These are phyloP conservation scores for Stenolophus ochropezus DNA, from an alignment of 2,888 invertebrate genomes.

Conservation along the genomic window DNA sequence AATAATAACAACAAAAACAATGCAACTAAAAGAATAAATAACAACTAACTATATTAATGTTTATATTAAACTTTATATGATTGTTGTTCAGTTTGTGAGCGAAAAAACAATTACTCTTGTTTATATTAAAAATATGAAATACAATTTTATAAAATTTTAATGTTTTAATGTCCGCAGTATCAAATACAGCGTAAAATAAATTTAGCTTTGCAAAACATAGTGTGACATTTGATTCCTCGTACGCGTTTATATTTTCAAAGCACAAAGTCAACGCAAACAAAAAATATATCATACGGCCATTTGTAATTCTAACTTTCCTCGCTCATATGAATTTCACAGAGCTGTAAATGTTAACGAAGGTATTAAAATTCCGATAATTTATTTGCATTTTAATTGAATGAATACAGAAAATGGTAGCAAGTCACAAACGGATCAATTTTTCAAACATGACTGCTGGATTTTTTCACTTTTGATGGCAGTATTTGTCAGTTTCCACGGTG, in stretches of 20 bases:
- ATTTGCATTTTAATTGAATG: constrained; percentile 59
- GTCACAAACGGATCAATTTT: constrained; percentile 37
- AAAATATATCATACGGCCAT: constrained; percentile 24
- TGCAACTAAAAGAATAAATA: no score
- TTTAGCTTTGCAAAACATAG: neutral
- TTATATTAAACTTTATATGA: neutral
- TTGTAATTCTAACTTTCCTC: constrained; percentile 44
- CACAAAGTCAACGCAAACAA: constrained; percentile 38
- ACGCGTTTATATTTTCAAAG: constrained; percentile 13
- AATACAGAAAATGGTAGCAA: constrained; percentile 52
- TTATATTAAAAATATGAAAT: neutral
- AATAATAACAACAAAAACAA: no score
- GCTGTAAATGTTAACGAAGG: constrained; percentile 50
- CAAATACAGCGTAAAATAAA: neutral
- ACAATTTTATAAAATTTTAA: neutral
- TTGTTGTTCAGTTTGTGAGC: neutral
- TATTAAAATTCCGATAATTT: constrained; percentile 57
- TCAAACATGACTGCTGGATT: constrained; percentile 28
- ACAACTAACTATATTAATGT: no score
- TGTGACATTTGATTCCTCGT: neutral
- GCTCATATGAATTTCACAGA: constrained; percentile 50
- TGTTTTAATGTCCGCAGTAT: neutral
- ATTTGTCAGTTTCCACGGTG: constrained; percentile 29
- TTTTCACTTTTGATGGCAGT: neutral
- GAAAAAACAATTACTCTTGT: neutral